These are phyloP conservation scores for Tamandua tetradactyla DNA, from an alignment of 2,797 vertebrate species.

Conservation along the genomic window DNA sequence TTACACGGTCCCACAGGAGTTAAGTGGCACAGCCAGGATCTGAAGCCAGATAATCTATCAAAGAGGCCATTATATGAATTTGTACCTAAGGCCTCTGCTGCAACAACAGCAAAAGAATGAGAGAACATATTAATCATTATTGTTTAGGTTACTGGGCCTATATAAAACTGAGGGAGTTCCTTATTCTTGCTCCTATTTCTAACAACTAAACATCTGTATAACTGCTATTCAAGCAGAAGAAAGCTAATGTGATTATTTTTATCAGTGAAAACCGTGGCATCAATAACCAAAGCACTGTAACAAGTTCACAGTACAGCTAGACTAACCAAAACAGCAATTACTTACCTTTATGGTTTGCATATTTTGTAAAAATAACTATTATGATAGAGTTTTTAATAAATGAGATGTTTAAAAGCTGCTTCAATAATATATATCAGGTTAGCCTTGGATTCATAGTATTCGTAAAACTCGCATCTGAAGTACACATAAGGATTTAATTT, in stretches of 20 bases:
- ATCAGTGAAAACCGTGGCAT: background rate
- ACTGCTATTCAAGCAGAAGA: background rate
- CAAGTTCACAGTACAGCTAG: background rate
- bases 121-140: background rate
- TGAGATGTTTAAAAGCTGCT: background rate
- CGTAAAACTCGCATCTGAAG: background rate
- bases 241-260: background rate
- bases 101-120: background rate
- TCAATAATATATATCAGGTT: background rate
- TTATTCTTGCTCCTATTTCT: background rate
- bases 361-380: background rate
- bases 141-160: background rate
- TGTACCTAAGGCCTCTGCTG: background rate
- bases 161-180: background rate
- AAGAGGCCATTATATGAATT: background rate
- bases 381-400: slow-evolving; percentile 32
- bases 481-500: background rate
- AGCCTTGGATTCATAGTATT: background rate
- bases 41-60: background rate
- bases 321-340: background rate
- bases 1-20: background rate
- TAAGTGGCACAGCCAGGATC: background rate
- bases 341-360: slow-evolving; percentile 32
- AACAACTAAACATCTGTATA: slow-evolving; percentile 3
- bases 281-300: slow-evolving; percentile 30